Conservation (phyloP, 92 coral and sea anemone genomes). For the Chrysogorgia sp. region DNA sequence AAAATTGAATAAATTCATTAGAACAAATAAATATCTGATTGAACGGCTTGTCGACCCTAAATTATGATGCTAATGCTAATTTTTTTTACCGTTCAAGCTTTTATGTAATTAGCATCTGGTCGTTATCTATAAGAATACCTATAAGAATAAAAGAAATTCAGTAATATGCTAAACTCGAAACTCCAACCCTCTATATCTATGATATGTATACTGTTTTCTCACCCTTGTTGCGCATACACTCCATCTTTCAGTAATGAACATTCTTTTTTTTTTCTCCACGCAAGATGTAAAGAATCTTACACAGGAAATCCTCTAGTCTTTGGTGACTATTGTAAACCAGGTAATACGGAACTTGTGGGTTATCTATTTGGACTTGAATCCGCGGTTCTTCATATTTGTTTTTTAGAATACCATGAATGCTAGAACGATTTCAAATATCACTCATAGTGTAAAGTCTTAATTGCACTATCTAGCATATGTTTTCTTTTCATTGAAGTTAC, state of each 20-base stretch:
- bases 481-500: conserved; percentile 53
- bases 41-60: no score
- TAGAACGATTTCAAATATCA: neutral
- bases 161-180: no score
- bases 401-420: neutral
- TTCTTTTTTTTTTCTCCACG: neutral
- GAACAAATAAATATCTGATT: no score
- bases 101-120: no score
- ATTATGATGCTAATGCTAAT: no score
- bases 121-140: no score
- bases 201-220: neutral
- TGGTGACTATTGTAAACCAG: conserved; percentile 79
- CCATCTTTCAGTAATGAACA: no score
- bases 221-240: no score
- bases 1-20: no score
- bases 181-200: no score
- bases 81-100: no score
- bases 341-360: conserved; percentile 40
- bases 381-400: neutral
- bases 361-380: neutral
- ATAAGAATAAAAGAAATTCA: no score
- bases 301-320: conserved; percentile 78
- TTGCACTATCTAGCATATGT: neutral
- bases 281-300: conserved; percentile 76
- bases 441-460: neutral